Evolutionary conservation across 2,113 vertebrate species (phyloP).

Genomic region (Clarias batrachus): DNA sequence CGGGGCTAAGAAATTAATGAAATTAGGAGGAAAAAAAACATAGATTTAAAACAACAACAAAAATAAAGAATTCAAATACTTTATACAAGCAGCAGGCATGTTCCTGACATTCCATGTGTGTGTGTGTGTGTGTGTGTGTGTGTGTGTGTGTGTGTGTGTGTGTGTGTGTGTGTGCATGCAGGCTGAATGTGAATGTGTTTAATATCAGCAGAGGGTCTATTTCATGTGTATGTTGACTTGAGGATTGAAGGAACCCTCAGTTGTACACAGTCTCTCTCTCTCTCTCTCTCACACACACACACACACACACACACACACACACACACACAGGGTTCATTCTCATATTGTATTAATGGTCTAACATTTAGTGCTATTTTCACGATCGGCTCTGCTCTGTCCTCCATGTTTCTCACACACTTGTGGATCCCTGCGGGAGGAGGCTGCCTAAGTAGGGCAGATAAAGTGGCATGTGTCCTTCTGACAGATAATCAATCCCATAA

Average conservation of each 20-base stretch:
- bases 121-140: constrained; percentile 17
- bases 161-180: not conserved
- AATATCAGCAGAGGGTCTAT: not conserved
- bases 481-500: not conserved
- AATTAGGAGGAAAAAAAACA: not conserved
- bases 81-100: not conserved
- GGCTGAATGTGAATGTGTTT: constrained; percentile 1
- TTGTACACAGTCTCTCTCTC: not conserved
- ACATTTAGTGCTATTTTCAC: not conserved
- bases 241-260: not conserved
- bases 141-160: constrained; percentile 4
- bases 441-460: constrained; percentile 12
- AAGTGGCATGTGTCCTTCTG: constrained; percentile 9
- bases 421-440: not conserved
- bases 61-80: not conserved
- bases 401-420: not conserved
- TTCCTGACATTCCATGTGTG: not conserved
- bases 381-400: not conserved
- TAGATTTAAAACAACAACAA: too few relatives aligned
- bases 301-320: not conserved
- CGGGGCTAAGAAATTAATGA: not conserved
- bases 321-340: not conserved
- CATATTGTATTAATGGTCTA: not conserved
- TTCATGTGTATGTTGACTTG: not conserved
- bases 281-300: not conserved